Conservation (phyloP, 1,140 invertebrate genomes). For the Pseudomyrmex concolor region DNA sequence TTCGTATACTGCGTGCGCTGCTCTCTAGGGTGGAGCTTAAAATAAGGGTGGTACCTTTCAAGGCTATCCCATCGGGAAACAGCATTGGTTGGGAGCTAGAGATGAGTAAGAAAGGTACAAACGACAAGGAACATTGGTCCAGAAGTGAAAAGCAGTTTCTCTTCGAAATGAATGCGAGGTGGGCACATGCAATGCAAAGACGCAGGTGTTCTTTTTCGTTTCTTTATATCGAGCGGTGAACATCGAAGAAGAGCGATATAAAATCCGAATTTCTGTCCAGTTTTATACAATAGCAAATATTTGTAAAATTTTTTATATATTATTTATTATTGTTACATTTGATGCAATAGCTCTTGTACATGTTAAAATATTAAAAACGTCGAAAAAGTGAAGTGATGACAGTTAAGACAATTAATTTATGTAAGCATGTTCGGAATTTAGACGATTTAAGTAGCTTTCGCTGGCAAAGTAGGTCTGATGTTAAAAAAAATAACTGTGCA, state of each 20-base stretch:
- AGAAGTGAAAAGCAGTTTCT: not conserved
- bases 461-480: not conserved
- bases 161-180: slow-evolving; percentile 6
- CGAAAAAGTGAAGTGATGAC: no score
- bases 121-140: slow-evolving; percentile 32
- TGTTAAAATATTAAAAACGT: no score
- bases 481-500: no score
- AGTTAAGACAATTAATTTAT: no score
- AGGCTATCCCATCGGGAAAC: slow-evolving; percentile 69
- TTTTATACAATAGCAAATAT: no score
- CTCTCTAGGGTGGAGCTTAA: slow-evolving; percentile 82
- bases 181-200: slow-evolving; percentile 15
- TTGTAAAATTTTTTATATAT: no score
- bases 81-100: slow-evolving; percentile 60
- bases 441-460: slow-evolving; percentile 16
- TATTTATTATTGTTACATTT: no score
- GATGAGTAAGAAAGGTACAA: slow-evolving; percentile 54
- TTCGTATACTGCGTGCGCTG: slow-evolving; percentile 33
- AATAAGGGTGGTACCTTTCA: slow-evolving; percentile 81
- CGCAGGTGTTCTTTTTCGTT: not conserved
- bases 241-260: not conserved
- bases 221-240: not conserved
- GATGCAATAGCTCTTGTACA: no score
- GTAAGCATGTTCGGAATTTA: not conserved
- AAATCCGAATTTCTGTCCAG: no score